Percentiles rank a stretch among this genome's conserved stretches.
phyloP scores from a whole-genome alignment of 2,888 invertebrate genomes.

The Dicycla oo region DNA sequence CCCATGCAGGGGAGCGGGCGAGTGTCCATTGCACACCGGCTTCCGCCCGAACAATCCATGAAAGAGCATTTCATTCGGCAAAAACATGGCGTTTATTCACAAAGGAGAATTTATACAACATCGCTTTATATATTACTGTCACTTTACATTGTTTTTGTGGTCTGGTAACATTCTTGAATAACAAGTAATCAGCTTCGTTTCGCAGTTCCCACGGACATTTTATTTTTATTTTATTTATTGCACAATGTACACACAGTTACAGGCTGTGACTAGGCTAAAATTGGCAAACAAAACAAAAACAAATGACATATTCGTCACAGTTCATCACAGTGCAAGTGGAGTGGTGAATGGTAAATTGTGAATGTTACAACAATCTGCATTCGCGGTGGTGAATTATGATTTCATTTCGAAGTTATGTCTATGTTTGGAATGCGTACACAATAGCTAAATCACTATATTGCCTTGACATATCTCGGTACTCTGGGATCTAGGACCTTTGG shows the following conservation, averaged over 20 bases:
- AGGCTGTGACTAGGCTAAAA: not conserved
- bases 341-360: conserved; percentile 30
- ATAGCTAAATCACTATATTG: conserved; percentile 19
- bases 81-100: conserved; percentile 51
- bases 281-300: conserved; percentile 47
- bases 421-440: conserved; percentile 28
- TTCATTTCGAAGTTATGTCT: conserved; percentile 26
- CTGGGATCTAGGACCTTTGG: too few relatives aligned
- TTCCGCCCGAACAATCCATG: conserved; percentile 54
- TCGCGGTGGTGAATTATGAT: conserved; percentile 32
- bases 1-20: conserved; percentile 72
- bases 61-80: conserved; percentile 52
- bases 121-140: conserved; percentile 29
- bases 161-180: conserved; percentile 19
- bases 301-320: conserved; percentile 36
- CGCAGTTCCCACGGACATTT: conserved; percentile 44
- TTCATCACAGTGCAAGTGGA: conserved; percentile 26
- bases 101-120: conserved; percentile 27
- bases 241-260: too few relatives aligned
- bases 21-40: conserved; percentile 74
- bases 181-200: conserved; percentile 24
- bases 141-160: conserved; percentile 35
- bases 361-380: conserved; percentile 28
- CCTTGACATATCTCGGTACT: too few relatives aligned
- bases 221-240: too few relatives aligned